phyloP scores from a whole-genome alignment of 2,797 vertebrate genomes.

The Premnoplex brunnescens region DNA sequence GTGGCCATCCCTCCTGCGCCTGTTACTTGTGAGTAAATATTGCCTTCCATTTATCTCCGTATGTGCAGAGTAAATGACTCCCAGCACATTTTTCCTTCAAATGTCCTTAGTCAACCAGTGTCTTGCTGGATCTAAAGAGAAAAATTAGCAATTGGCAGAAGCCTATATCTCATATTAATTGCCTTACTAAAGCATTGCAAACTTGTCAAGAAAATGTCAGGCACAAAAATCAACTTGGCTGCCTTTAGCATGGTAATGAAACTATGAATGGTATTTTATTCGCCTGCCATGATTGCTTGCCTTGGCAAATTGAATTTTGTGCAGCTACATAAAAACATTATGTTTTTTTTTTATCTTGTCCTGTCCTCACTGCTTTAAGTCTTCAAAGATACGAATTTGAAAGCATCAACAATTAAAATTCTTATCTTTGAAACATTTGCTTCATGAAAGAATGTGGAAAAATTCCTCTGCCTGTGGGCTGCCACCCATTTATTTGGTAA shows the following conservation, averaged over 20 bases:
- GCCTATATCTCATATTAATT: constrained; percentile 25
- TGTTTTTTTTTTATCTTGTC: neutral
- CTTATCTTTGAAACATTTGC: constrained; percentile 22
- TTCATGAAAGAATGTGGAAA: constrained; percentile 21
- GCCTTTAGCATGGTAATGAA: constrained; percentile 26
- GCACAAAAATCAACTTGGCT: constrained; percentile 3
- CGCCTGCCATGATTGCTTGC: constrained; percentile 8
- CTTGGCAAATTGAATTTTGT: constrained; percentile 52
- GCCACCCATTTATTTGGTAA: neutral
- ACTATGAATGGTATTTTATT: constrained; percentile 26
- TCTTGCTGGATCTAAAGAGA: constrained; percentile 33
- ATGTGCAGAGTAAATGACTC: constrained; percentile 6
- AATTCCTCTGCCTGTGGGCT: neutral
- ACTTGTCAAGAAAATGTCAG: constrained; percentile 60
- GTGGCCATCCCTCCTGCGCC: neutral
- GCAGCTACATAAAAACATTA: constrained; percentile 2
- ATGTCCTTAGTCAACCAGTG: neutral
- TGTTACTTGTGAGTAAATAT: neutral
- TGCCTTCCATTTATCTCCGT: constrained; percentile 48
- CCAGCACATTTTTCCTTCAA: neutral
- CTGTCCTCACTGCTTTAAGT: neutral
- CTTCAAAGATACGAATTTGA: neutral
- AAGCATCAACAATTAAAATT: constrained; percentile 4
- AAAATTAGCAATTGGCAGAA: constrained; percentile 22
- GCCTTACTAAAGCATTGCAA: constrained; percentile 53